A percentile compares a stretch with the other conserved stretches of the same genome.
Conservation (phyloP, 2,888 invertebrate genomes). For the Folsomia candida region DNA sequence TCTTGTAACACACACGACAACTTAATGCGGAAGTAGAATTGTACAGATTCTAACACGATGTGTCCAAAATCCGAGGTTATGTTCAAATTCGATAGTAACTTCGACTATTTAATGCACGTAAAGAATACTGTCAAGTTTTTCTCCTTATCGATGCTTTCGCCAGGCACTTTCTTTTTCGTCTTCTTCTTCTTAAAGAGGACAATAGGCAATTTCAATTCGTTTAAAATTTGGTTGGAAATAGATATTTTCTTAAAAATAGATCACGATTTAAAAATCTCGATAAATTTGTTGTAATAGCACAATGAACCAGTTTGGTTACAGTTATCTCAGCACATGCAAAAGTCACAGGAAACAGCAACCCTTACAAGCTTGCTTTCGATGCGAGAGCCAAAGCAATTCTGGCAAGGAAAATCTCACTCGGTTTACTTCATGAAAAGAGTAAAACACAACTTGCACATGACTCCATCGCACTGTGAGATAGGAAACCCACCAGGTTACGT, state of each 20-base stretch:
- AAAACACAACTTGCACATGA: background rate
- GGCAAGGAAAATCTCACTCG: background rate
- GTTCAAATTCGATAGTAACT: too few relatives aligned
- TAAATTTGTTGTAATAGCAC: background rate
- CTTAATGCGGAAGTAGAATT: too few relatives aligned
- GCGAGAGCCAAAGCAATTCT: conserved; percentile 25
- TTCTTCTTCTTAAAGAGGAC: background rate
- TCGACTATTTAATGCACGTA: background rate
- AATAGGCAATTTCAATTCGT: background rate
- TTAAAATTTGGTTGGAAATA: too few relatives aligned
- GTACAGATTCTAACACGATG: too few relatives aligned
- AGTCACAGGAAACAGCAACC: conserved; percentile 19
- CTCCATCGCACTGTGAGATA: background rate
- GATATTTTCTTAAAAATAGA: too few relatives aligned
- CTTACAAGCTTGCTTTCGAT: conserved; percentile 31
- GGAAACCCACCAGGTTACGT: background rate
- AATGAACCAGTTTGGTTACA: too few relatives aligned
- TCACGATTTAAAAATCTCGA: background rate
- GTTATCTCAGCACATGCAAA: conserved; percentile 33
- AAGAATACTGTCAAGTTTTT: background rate
- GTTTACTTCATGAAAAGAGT: background rate
- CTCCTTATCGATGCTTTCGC: background rate
- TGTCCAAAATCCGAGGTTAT: too few relatives aligned
- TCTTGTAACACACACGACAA: too few relatives aligned
- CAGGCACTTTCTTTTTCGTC: background rate